phyloP scores from a whole-genome alignment of 2,888 invertebrate species.

The Corythucha ciliata region DNA sequence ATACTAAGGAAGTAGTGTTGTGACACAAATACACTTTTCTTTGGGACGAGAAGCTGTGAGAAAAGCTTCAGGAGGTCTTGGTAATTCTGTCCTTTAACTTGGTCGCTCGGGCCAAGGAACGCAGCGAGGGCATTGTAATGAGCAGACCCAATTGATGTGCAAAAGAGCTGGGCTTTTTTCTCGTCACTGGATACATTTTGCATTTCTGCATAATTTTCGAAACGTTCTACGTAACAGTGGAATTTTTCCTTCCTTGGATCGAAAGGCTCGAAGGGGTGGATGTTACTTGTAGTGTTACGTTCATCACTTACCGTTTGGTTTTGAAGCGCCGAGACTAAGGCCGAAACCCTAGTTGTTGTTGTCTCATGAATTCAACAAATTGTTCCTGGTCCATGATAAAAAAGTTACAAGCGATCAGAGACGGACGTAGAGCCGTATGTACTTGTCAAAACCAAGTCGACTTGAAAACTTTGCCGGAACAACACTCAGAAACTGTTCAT shows the following conservation, averaged over 20 bases:
- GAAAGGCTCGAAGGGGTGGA: conserved; percentile 26
- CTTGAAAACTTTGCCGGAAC: too few relatives aligned
- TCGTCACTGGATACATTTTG: conserved; percentile 17
- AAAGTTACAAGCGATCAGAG: too few relatives aligned
- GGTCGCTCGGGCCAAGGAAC: conserved; percentile 4
- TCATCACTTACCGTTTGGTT: too few relatives aligned
- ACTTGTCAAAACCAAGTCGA: too few relatives aligned
- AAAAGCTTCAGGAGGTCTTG: conserved; percentile 13
- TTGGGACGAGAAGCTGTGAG: conserved; percentile 12
- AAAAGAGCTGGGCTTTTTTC: conserved; percentile 21
- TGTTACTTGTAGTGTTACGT: too few relatives aligned
- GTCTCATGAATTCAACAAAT: too few relatives aligned
- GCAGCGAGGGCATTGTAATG: conserved; percentile 24
- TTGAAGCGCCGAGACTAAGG: too few relatives aligned
- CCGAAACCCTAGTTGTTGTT: too few relatives aligned
- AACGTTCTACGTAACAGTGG: conserved; percentile 24
- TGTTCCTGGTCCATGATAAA: too few relatives aligned
- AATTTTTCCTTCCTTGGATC: conserved; percentile 25
- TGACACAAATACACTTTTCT: conserved; percentile 17
- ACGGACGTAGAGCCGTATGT: too few relatives aligned
- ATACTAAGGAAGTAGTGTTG: conserved; percentile 22
- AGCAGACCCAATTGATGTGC: conserved; percentile 17
- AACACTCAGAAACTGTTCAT: too few relatives aligned
- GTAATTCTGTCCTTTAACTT: conserved; percentile 9
- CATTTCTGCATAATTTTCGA: conserved; percentile 21